Percentiles rank a stretch among this genome's conserved stretches.
Evolutionary conservation across 2,113 vertebrate species (phyloP).

Genomic region (Pluvialis apricaria): DNA sequence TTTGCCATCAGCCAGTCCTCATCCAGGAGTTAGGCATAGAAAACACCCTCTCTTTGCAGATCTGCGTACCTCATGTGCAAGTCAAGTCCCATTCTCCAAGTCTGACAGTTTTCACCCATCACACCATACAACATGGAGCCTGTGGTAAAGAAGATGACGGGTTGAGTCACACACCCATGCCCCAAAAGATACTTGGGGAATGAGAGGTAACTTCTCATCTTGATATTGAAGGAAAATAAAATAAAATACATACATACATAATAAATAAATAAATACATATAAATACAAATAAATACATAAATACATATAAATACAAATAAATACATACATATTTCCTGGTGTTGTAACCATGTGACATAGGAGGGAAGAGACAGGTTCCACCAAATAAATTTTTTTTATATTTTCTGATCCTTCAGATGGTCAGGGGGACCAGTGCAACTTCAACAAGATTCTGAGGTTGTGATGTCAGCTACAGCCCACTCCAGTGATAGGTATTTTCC

Average conservation of each 20-base stretch:
- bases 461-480: not conserved
- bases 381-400: not conserved
- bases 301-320: too few relatives aligned
- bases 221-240: not conserved
- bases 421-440: not conserved
- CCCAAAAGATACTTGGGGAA: not conserved
- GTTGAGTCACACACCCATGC: not conserved
- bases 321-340: too few relatives aligned
- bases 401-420: not conserved
- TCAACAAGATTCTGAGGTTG: not conserved
- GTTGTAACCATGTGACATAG: not conserved
- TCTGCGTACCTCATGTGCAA: too few relatives aligned
- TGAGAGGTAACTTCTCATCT: not conserved
- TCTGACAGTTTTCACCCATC: not conserved
- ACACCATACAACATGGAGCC: accelerated
- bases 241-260: too few relatives aligned
- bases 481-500: not conserved
- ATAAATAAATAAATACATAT: too few relatives aligned
- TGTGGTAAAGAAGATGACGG: not conserved
- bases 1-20: not conserved
- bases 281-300: too few relatives aligned
- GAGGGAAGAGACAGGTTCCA: not conserved
- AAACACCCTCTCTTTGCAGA: not conserved
- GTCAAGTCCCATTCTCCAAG: not conserved
- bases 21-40: not conserved